Evolutionary conservation across 2,888 invertebrate genomes (phyloP).

Genomic region (Pteria penguin): DNA sequence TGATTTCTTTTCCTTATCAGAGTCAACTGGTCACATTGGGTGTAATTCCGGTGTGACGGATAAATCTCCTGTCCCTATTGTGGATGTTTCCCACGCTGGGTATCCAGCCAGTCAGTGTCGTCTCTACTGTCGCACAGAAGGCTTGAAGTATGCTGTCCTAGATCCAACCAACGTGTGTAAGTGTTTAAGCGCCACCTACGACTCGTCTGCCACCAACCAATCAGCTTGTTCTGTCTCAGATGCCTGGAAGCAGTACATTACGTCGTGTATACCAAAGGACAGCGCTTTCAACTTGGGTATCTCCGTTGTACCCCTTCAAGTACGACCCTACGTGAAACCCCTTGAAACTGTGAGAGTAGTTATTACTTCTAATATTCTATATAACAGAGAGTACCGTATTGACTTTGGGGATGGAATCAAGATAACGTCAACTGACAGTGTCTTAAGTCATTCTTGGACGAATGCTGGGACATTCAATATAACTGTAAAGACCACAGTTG

Average conservation of each 20-base stretch:
- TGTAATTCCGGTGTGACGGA: no score
- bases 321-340: constrained; percentile 69
- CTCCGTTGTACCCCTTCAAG: constrained; percentile 47
- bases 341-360: constrained; percentile 67
- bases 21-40: no score
- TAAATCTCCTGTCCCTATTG: no score
- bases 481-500: constrained; percentile 56
- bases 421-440: constrained; percentile 41
- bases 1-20: no score
- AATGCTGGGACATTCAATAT: constrained; percentile 64
- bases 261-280: constrained; percentile 46
- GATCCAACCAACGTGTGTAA: background rate
- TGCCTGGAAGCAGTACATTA: constrained; percentile 58
- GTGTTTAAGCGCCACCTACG: background rate
- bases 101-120: no score
- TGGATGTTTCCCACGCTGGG: no score
- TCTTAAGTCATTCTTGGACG: constrained; percentile 68
- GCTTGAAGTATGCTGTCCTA: background rate
- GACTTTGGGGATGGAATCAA: constrained; percentile 70
- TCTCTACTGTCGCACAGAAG: background rate
- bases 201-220: background rate
- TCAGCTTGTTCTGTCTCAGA: background rate
- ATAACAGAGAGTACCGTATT: constrained; percentile 59
- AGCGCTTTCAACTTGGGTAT: constrained; percentile 49
- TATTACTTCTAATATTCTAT: constrained; percentile 52